Conservation (phyloP, 1,140 invertebrate species). For the Drosophila miranda region DNA sequence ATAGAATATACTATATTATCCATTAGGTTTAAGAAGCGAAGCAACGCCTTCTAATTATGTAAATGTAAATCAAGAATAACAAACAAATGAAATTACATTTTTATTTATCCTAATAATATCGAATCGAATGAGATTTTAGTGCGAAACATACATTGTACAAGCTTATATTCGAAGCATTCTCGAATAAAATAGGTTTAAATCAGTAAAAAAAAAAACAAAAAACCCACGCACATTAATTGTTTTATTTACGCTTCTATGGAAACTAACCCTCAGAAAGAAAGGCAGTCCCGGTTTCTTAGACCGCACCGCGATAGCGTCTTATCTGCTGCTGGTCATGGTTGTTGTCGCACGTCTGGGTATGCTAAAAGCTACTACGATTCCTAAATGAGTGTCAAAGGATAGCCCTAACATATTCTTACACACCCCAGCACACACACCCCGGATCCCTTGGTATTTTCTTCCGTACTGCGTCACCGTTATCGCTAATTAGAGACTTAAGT, state of each 20-base stretch:
- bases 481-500: background rate
- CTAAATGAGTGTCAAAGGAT: too few relatives aligned
- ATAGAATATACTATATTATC: background rate
- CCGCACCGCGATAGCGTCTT: too few relatives aligned
- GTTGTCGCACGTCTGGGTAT: constrained; percentile 26
- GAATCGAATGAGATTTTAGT: constrained; percentile 48
- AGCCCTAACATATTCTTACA: too few relatives aligned
- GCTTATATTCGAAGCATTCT: constrained; percentile 33
- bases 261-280: too few relatives aligned
- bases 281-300: too few relatives aligned
- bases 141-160: constrained; percentile 23
- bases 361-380: background rate
- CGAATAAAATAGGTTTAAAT: constrained; percentile 49
- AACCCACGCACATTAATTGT: background rate
- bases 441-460: background rate
- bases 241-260: constrained; percentile 1
- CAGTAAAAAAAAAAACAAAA: constrained; percentile 18
- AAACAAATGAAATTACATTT: constrained; percentile 33
- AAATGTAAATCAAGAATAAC: constrained; percentile 31
- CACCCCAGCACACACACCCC: background rate
- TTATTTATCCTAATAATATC: constrained; percentile 45
- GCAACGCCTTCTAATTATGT: constrained; percentile 7
- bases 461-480: background rate
- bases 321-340: background rate
- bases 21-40: constrained; percentile 7